A percentile compares a stretch with the other conserved stretches of the same genome.
Evolutionary conservation across 2,888 invertebrate species (phyloP).

Genomic region (Branchellion lobata): DNA sequence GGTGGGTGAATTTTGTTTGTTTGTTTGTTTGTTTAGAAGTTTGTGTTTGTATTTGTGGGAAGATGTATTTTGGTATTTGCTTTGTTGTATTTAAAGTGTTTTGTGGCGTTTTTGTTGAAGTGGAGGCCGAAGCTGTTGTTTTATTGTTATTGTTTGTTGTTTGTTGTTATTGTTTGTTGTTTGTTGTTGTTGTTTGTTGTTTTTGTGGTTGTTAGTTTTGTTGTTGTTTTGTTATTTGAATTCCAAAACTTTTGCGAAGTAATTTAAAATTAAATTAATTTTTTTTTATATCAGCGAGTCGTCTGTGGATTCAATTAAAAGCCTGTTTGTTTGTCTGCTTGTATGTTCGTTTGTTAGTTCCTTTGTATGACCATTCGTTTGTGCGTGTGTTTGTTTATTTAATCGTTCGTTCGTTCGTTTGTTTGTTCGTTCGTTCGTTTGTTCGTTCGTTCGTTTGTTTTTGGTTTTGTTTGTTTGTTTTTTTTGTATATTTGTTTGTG

Average conservation of each 20-base stretch:
- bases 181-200: too few relatives aligned
- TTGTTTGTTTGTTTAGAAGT: neutral
- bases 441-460: too few relatives aligned
- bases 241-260: too few relatives aligned
- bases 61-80: neutral
- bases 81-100: neutral
- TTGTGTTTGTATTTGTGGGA: neutral
- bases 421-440: neutral
- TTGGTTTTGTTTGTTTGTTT: too few relatives aligned
- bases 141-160: too few relatives aligned
- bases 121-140: too few relatives aligned
- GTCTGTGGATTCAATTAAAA: neutral
- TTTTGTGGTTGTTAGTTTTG: too few relatives aligned
- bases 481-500: too few relatives aligned
- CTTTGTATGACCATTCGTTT: neutral
- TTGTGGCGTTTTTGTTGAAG: too few relatives aligned
- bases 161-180: too few relatives aligned
- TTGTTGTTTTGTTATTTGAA: too few relatives aligned
- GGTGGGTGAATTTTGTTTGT: neutral
- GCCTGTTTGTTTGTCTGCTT: neutral
- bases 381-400: neutral
- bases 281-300: neutral
- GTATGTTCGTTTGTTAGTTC: conserved; percentile 1
- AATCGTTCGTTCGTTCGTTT: neutral
- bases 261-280: neutral